Conservation (phyloP, 2,888 invertebrate species). For the Drosophila colorata region DNA sequence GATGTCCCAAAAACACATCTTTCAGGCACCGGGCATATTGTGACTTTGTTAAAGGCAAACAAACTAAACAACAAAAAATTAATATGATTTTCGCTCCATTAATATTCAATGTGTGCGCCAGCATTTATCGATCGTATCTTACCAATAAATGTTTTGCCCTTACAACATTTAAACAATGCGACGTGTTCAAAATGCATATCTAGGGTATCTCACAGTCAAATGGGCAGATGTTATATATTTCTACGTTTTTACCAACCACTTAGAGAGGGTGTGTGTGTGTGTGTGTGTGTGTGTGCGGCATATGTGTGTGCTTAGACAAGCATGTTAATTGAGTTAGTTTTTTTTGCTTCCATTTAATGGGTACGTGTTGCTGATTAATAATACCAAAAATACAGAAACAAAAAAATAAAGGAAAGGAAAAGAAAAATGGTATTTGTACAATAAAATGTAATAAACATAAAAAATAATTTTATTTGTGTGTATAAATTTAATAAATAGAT, state of each 20-base stretch:
- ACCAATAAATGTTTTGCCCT: neutral
- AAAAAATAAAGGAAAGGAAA: neutral
- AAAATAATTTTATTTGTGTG: conserved; percentile 13
- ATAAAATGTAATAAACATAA: conserved; percentile 61
- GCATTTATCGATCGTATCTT: conserved; percentile 1
- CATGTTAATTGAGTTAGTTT: conserved; percentile 70
- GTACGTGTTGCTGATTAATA: conserved; percentile 61
- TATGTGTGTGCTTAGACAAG: conserved; percentile 56
- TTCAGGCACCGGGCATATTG: conserved; percentile 18
- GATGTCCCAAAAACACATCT: conserved; percentile 14
- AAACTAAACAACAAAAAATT: neutral
- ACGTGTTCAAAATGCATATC: too few species aligned
- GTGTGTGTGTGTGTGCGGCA: conserved; percentile 9
- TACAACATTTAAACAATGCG: too few species aligned
- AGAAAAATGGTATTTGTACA: conserved; percentile 30
- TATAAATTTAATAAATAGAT: conserved; percentile 10
- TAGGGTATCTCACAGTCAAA: conserved; percentile 25
- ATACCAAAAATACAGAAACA: conserved; percentile 14
- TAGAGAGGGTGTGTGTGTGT: conserved; percentile 14
- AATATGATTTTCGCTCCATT: neutral
- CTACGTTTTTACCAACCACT: conserved; percentile 28
- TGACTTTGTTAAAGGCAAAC: conserved; percentile 14
- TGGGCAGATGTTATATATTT: neutral
- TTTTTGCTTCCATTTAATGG: conserved; percentile 34
- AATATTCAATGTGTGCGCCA: conserved; percentile 1